phyloP scores from a whole-genome alignment of 2,888 invertebrate genomes.

The Eristalinus aeneus region DNA sequence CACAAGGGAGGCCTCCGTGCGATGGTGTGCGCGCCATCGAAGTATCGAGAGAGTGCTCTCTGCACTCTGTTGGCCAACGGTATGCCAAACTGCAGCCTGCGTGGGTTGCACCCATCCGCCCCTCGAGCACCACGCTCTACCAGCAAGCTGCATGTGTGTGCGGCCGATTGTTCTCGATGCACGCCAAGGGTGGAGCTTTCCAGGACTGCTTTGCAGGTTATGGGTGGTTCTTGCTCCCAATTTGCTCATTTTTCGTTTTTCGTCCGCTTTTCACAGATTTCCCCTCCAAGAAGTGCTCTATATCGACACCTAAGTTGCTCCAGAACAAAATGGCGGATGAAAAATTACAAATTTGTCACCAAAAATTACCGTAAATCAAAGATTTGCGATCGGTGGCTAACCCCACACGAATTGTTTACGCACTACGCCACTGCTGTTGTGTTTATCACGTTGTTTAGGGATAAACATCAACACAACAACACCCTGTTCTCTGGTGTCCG shows the following conservation, averaged over 20 bases:
- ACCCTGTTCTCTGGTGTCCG: slow-evolving; percentile 6
- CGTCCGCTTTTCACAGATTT: slow-evolving; percentile 48
- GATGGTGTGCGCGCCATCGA: slow-evolving; percentile 27
- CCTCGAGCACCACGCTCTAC: neutral
- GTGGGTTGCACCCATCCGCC: neutral
- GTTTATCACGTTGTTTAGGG: slow-evolving; percentile 78
- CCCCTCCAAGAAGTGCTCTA: slow-evolving; percentile 33
- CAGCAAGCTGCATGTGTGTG: slow-evolving; percentile 4
- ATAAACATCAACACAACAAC: slow-evolving; percentile 74
- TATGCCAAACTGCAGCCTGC: slow-evolving; percentile 31
- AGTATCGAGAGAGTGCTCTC: slow-evolving; percentile 43
- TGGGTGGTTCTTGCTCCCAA: slow-evolving; percentile 66
- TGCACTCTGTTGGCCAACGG: slow-evolving; percentile 47
- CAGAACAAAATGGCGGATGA: slow-evolving; percentile 60
- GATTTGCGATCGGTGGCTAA: neutral
- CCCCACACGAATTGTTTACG: slow-evolving; percentile 49
- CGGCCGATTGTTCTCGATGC: slow-evolving; percentile 25
- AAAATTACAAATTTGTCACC: slow-evolving; percentile 10
- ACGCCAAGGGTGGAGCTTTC: slow-evolving; percentile 64
- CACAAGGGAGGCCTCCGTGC: slow-evolving; percentile 6
- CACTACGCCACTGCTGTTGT: slow-evolving; percentile 76
- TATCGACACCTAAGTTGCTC: slow-evolving; percentile 23
- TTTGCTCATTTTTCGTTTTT: slow-evolving; percentile 48
- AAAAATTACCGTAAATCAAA: slow-evolving; percentile 21
- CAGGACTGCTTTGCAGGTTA: slow-evolving; percentile 24